A percentile compares a stretch with the other conserved stretches of the same genome.
Evolutionary conservation across 2,888 invertebrate genomes (phyloP).

Genomic region (Xylophagus ater): DNA sequence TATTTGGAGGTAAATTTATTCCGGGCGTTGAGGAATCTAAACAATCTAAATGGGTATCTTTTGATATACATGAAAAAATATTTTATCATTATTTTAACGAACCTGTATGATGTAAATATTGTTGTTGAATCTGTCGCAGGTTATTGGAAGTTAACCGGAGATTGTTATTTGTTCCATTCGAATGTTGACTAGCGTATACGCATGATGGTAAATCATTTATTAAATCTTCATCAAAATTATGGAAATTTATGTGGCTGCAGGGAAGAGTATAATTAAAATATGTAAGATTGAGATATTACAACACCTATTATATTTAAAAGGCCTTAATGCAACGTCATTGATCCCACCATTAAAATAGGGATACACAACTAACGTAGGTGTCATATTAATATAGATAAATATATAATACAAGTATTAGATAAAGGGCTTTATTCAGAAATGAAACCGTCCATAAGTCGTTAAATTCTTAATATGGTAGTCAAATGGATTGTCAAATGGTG

Average conservation of each 20-base stretch:
- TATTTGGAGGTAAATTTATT: conserved; percentile 22
- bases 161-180: conserved; percentile 27
- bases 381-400: too few species aligned
- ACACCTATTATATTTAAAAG: too few species aligned
- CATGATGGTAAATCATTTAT: conserved; percentile 69
- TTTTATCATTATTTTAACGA: background rate
- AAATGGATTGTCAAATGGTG: too few species aligned
- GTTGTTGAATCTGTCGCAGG: conserved; percentile 38
- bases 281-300: too few species aligned
- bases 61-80: background rate
- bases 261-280: background rate
- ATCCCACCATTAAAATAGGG: too few species aligned
- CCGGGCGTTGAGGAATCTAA: conserved; percentile 25
- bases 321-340: too few species aligned
- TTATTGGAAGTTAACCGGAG: conserved; percentile 31
- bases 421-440: too few species aligned
- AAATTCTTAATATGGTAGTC: too few species aligned
- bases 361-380: too few species aligned
- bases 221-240: conserved; percentile 42
- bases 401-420: too few species aligned
- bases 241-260: conserved; percentile 34
- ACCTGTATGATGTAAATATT: conserved; percentile 38
- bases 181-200: conserved; percentile 55
- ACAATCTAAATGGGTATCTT: conserved; percentile 15
- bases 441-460: too few species aligned